Conservation (phyloP, 2,113 vertebrate genomes). For the Myodes glareolus region DNA sequence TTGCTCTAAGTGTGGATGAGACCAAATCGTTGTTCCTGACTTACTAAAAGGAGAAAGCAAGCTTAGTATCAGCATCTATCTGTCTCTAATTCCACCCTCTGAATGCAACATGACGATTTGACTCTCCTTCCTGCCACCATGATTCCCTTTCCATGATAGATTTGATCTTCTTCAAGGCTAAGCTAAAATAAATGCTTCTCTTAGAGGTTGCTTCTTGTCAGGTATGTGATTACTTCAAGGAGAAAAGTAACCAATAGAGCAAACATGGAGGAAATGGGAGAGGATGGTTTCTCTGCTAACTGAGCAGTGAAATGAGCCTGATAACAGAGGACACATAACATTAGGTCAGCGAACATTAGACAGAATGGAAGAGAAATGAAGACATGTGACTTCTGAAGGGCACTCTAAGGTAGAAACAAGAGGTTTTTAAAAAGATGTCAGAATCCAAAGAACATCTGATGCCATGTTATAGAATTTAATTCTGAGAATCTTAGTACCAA, state of each 20-base stretch:
- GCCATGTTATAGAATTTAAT: neutral
- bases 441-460: neutral
- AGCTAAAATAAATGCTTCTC: neutral
- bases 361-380: neutral
- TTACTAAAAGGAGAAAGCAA: neutral
- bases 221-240: neutral
- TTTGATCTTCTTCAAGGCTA: no score
- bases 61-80: neutral
- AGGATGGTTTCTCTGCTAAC: neutral
- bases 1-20: neutral
- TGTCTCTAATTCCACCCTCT: neutral
- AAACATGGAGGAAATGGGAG: neutral
- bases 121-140: no score
- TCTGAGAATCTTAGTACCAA: neutral
- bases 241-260: no score
- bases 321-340: no score
- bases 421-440: neutral
- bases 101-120: neutral
- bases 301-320: neutral
- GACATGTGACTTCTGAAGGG: neutral
- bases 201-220: neutral
- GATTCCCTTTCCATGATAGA: accelerated
- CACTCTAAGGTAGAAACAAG: neutral
- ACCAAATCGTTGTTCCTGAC: no score
- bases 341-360: neutral